Evolutionary conservation across 1,140 invertebrate species (phyloP).

Genomic region (Triops longicaudatus): DNA sequence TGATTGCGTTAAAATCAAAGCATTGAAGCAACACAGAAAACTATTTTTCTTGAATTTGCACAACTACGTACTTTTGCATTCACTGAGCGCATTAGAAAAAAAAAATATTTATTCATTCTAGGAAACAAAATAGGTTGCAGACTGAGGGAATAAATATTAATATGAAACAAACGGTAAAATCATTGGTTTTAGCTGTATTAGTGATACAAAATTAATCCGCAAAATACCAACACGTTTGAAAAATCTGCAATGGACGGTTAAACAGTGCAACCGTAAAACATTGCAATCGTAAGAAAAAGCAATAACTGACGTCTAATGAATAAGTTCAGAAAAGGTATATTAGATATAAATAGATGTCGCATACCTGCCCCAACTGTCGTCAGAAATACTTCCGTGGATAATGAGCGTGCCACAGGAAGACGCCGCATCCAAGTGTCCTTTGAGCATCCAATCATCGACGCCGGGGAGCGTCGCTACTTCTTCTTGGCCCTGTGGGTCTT

Average conservation of each 20-base stretch:
- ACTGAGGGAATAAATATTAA: too few species aligned
- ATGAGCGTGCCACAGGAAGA: constrained; percentile 72
- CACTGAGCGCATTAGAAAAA: too few species aligned
- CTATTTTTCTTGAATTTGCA: too few species aligned
- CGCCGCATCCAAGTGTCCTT: constrained; percentile 47
- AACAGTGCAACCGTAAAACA: background rate
- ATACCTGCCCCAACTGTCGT: constrained; percentile 25
- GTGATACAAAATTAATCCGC: too few species aligned
- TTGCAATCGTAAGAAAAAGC: background rate
- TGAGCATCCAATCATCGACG: constrained; percentile 7
- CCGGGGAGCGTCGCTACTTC: constrained; percentile 23
- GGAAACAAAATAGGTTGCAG: too few species aligned
- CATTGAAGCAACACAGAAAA: too few species aligned
- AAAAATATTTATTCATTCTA: too few species aligned
- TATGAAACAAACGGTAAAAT: too few species aligned
- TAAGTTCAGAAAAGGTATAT: background rate
- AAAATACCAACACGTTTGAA: too few species aligned
- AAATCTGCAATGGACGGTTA: background rate
- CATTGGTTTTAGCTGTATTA: too few species aligned
- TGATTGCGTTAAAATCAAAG: background rate
- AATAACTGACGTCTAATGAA: constrained; percentile 9
- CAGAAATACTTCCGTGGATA: constrained; percentile 46
- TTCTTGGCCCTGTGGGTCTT: constrained; percentile 87
- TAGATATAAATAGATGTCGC: background rate
- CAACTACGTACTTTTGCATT: too few species aligned